Conservation (phyloP, 2,113 vertebrate species). For the Xiphophorus couchianus region DNA sequence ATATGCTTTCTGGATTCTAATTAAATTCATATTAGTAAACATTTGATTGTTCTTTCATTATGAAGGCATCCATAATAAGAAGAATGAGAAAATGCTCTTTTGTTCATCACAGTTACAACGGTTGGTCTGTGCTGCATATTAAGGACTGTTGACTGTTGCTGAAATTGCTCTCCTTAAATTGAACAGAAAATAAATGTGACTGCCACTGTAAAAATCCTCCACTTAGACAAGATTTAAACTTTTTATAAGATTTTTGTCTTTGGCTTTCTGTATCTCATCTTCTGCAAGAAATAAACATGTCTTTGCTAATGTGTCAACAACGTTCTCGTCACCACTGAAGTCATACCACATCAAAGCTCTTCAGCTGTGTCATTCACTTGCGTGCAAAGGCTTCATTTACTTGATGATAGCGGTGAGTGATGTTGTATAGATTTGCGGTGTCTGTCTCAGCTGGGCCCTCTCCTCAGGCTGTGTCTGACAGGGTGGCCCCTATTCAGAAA, state of each 20-base stretch:
- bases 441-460: slow-evolving; percentile 22
- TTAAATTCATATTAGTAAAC: too few relatives aligned
- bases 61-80: too few relatives aligned
- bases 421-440: slow-evolving; percentile 55
- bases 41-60: too few relatives aligned
- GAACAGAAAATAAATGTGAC: not conserved
- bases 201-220: not conserved
- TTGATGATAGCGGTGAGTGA: slow-evolving; percentile 32
- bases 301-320: slow-evolving; percentile 7
- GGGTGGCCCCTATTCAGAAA: slow-evolving; percentile 7
- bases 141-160: too few relatives aligned
- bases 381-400: slow-evolving; percentile 36
- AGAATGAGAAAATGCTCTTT: too few relatives aligned
- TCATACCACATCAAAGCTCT: slow-evolving; percentile 12
- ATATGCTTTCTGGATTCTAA: too few relatives aligned
- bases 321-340: slow-evolving; percentile 20
- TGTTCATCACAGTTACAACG: too few relatives aligned
- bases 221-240: not conserved
- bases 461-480: slow-evolving; percentile 54
- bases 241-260: not conserved
- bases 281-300: not conserved
- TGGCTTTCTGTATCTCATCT: not conserved
- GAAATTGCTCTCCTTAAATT: too few relatives aligned
- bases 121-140: too few relatives aligned
- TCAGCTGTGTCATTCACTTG: slow-evolving; percentile 31